A percentile compares a stretch with the other conserved stretches of the same genome.
phyloP scores from a whole-genome alignment of 1,140 invertebrate genomes.

The Oryctes rhinoceros region DNA sequence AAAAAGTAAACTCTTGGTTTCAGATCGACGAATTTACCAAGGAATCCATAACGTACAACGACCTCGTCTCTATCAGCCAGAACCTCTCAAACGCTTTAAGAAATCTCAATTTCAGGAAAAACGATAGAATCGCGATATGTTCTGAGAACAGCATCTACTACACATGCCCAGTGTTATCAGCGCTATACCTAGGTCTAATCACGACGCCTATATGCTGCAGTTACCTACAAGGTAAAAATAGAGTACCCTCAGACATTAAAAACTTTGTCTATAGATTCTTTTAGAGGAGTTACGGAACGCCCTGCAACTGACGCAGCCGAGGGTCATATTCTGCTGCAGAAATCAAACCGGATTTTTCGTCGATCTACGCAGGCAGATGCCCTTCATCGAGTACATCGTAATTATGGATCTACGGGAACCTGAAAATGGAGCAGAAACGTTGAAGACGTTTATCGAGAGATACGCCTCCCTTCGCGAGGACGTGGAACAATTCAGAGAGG shows the following conservation, averaged over 20 bases:
- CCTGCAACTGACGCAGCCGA: constrained; percentile 63
- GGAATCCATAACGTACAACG: background rate
- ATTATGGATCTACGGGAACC: constrained; percentile 43
- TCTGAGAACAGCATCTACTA: background rate
- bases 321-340: constrained; percentile 61
- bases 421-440: background rate
- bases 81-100: background rate
- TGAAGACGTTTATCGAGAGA: constrained; percentile 26
- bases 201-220: background rate
- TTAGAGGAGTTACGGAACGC: constrained; percentile 63
- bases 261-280: constrained; percentile 12
- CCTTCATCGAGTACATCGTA: constrained; percentile 48
- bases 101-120: background rate
- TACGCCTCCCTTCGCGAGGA: background rate
- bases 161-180: background rate
- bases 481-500: constrained; percentile 40
- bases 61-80: background rate
- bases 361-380: constrained; percentile 43
- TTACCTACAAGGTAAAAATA: background rate
- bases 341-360: constrained; percentile 46
- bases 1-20: background rate
- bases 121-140: background rate
- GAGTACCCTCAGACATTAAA: background rate
- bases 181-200: background rate
- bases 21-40: background rate